Conservation (phyloP, 2,797 vertebrate species). For the Phaenicophaeus curvirostris region DNA sequence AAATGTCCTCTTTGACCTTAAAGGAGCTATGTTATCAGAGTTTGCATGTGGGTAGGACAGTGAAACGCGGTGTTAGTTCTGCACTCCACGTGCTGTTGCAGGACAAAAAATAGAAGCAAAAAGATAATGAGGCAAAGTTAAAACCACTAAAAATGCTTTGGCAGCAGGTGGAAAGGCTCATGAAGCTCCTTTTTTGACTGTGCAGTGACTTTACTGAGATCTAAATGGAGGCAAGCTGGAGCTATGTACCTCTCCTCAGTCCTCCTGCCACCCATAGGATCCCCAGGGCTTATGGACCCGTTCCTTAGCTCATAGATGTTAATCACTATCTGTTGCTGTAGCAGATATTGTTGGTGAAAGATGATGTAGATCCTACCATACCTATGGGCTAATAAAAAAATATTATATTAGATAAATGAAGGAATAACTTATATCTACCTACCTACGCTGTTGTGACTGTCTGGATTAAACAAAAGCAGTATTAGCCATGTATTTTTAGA, state of each 20-base stretch:
- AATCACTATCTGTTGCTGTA: not conserved
- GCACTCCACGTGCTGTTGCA: not conserved
- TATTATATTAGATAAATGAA: not conserved
- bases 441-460: not conserved
- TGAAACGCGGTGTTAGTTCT: not conserved
- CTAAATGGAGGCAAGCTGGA: not conserved
- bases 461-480: not conserved
- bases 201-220: not conserved
- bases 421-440: not conserved
- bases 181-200: not conserved
- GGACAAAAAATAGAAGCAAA: not conserved
- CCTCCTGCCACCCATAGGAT: not conserved
- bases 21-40: conserved; percentile 2
- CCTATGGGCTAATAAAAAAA: not conserved
- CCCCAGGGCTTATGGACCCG: not conserved
- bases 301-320: not conserved
- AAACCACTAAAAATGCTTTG: not conserved
- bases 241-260: not conserved
- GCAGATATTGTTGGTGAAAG: not conserved
- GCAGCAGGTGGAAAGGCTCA: not conserved
- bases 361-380: not conserved
- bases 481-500: not conserved
- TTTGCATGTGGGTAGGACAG: not conserved
- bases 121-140: not conserved
- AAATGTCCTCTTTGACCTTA: conserved; percentile 36